Evolutionary conservation across 2,888 invertebrate species (phyloP), one percentile per base, ranked within the genome.

Genomic region (Lepidocyrtinus sp.): DNA sequence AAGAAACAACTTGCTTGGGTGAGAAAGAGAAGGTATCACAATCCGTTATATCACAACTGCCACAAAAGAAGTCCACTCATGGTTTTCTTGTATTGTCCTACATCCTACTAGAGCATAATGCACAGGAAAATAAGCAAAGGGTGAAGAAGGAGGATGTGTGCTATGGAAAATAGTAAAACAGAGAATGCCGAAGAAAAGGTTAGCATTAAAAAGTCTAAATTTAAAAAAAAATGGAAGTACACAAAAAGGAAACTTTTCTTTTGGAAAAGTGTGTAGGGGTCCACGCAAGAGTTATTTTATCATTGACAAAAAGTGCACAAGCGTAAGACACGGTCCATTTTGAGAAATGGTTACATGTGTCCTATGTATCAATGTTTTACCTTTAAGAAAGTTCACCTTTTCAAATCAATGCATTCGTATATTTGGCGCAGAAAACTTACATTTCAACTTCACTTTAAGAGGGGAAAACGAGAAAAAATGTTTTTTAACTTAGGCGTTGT

Each of bases 321-420:
- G 72, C 72, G 45, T 72, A 61, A 72, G 62, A 61, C 36, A 19
- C 63, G 24, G 72, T 72, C 72, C 63, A 72, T 72, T 72, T 63
- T 63, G 61, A 36, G 62, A 46, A 72, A 63, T n/a, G n/a, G n/a
- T n/a, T n/a, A 63, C 62, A 72, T 63, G 46, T 72, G 63, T 62
- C 63, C 24, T 25, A 22, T 72, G 72, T 63, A 72, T 59, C 59
- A 59, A 71, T 46, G 62, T 59, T 62, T 64, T 59, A 7, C 59
- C 7, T n/a, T n/a, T 3, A n/a, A 9, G 22, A 59, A 59, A 59
- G 19, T 59, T 59, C 59, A 59, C 59, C 59, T 59, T 59, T 22
- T 3, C 21, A 59, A 59, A 59, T 59, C 59, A 59, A 59, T 59
- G 59, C 59, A 59, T 22, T 59, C 55, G 55, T 21, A 59, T n/a